phyloP scores from a whole-genome alignment of 37 sponge, comb jelly and placozoan genomes.

The Haliclona indistincta region DNA sequence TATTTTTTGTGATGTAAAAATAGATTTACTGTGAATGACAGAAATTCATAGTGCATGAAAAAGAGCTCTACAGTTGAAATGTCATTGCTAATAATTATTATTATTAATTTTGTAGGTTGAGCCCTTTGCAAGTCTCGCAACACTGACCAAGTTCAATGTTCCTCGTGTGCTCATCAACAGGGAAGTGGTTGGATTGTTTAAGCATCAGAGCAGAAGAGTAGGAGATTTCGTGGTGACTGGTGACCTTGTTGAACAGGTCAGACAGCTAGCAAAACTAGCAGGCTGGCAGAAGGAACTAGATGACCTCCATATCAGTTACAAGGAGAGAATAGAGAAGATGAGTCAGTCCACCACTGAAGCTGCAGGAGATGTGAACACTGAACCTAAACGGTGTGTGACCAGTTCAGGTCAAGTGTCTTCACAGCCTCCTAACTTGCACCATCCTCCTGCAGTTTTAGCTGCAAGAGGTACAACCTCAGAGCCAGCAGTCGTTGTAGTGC shows the following conservation, averaged over 20 bases:
- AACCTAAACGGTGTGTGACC: too few species aligned
- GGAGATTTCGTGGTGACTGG: constrained; percentile 67
- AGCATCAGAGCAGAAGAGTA: constrained; percentile 29
- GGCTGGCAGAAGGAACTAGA: constrained; percentile 74
- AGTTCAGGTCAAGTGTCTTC: too few species aligned
- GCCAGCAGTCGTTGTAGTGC: too few species aligned
- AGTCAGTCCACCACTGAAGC: too few species aligned
- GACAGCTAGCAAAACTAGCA: constrained; percentile 37
- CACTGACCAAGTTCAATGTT: constrained; percentile 37
- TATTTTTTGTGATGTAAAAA: too few species aligned
- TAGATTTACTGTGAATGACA: too few species aligned
- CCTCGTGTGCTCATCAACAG: constrained; percentile 90
- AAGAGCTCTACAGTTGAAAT: constrained; percentile 1
- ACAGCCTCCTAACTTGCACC: too few species aligned
- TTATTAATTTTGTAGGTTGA: constrained; percentile 60
- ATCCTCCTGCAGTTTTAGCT: too few species aligned
- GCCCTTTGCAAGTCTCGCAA: constrained; percentile 87
- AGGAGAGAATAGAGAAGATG: too few species aligned
- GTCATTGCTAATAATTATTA: neutral
- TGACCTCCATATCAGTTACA: neutral
- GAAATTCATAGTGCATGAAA: too few species aligned
- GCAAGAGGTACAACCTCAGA: too few species aligned
- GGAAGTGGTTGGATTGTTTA: constrained; percentile 86
- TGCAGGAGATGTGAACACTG: too few species aligned
- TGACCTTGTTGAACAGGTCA: constrained; percentile 66